These are phyloP conservation scores for Lepus europaeus DNA, from an alignment of 2,113 vertebrate species.

Conservation along the genomic window DNA sequence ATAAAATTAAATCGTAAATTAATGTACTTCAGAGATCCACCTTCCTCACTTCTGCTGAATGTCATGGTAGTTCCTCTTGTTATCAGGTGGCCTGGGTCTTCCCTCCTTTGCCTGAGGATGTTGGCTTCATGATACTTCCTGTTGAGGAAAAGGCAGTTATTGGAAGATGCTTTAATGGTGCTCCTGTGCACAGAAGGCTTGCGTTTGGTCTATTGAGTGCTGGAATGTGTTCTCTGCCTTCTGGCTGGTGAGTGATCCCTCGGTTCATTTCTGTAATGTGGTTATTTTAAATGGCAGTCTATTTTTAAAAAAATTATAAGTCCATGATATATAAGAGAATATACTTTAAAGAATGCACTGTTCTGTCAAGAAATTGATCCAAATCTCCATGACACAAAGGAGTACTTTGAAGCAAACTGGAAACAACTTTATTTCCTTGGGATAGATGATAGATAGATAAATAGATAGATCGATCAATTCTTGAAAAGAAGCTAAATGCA, in stretches of 20 bases:
- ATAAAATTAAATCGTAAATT: constrained; percentile 29
- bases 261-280: not conserved
- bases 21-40: not conserved
- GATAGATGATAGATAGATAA: not conserved
- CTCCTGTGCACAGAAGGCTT: not conserved
- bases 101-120: not conserved
- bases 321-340: not conserved
- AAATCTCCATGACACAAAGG: not conserved
- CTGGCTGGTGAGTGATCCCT: not conserved
- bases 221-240: not conserved
- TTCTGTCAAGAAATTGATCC: constrained; percentile 5
- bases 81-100: not conserved
- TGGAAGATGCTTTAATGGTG: not conserved
- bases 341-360: not conserved
- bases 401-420: not conserved
- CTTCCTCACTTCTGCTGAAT: not conserved
- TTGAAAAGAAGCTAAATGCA: constrained; percentile 16
- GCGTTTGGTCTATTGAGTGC: not conserved
- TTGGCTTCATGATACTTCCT: not conserved
- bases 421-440: not conserved
- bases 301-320: not conserved
- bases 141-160: not conserved
- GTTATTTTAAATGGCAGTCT: not conserved
- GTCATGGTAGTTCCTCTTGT: not conserved
- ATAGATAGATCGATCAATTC: not conserved